A percentile compares a stretch with the other conserved stretches of the same genome.
phyloP scores from a whole-genome alignment of 2,888 invertebrate species.

The Meandrusa payeni region DNA sequence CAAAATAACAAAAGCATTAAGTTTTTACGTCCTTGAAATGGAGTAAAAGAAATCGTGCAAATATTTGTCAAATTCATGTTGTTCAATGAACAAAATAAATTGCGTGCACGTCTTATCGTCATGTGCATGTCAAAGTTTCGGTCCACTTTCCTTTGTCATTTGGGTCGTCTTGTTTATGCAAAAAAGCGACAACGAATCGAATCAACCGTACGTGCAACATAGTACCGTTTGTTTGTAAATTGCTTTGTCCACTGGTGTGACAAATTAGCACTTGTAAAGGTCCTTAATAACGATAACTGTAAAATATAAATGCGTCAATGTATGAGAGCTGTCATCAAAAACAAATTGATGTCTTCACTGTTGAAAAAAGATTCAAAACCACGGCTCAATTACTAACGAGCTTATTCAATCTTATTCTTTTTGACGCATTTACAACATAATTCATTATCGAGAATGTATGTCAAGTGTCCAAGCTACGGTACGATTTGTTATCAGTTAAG shows the following conservation, averaged over 20 bases:
- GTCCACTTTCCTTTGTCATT: conserved; percentile 14
- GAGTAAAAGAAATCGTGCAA: conserved; percentile 9
- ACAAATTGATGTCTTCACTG: conserved; percentile 7
- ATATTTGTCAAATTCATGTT: conserved; percentile 11
- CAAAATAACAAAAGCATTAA: neutral
- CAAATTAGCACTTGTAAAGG: conserved; percentile 7
- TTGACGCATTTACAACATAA: too few species aligned
- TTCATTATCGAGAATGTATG: too few species aligned
- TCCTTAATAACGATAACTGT: conserved; percentile 13
- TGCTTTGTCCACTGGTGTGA: conserved; percentile 8
- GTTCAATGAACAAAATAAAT: conserved; percentile 8
- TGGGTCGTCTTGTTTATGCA: conserved; percentile 7
- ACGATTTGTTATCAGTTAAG: too few species aligned
- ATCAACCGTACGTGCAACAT: conserved; percentile 3
- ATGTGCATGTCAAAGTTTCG: conserved; percentile 8
- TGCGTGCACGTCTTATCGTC: neutral
- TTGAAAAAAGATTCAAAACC: conserved; percentile 1
- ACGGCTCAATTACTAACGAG: conserved; percentile 2
- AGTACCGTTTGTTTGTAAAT: conserved; percentile 13
- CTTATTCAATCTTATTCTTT: too few species aligned
- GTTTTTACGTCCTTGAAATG: neutral
- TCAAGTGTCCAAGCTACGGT: too few species aligned
- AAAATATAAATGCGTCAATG: neutral
- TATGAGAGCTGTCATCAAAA: neutral
- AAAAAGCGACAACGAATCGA: conserved; percentile 7